Evolutionary conservation across 2,797 vertebrate genomes (phyloP).

Genomic region (Hipposideros larvatus): DNA sequence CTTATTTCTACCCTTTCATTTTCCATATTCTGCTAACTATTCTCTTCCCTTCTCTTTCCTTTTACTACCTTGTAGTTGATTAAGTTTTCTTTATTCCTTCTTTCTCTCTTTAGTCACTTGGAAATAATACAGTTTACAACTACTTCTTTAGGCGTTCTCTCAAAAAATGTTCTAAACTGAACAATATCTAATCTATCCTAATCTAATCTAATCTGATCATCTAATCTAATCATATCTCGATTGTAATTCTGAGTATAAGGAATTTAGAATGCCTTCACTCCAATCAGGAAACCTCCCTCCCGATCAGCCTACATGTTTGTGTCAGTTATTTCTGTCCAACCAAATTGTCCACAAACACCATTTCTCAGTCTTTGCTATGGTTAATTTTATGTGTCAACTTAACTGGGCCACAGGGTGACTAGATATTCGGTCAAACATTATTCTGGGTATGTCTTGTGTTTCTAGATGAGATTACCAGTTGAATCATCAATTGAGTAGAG

Average conservation of each 20-base stretch:
- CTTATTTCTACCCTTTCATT: not conserved
- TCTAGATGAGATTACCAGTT: not conserved
- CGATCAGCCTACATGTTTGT: not conserved
- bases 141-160: not conserved
- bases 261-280: not conserved
- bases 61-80: not conserved
- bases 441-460: not conserved
- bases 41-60: not conserved
- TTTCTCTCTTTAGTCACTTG: slow-evolving; percentile 4
- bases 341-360: not conserved
- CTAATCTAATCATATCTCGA: not conserved
- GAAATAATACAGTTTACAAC: not conserved
- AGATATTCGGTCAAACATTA: not conserved
- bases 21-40: not conserved
- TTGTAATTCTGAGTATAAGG: not conserved
- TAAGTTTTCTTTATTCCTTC: not conserved
- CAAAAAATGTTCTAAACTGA: not conserved
- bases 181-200: not conserved
- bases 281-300: not conserved
- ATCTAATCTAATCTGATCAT: too few species aligned
- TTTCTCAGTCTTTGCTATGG: not conserved
- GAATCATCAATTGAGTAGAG: not conserved
- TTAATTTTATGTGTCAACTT: not conserved
- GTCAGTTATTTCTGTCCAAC: not conserved
- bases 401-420: not conserved